These are phyloP conservation scores for Argyresthia albistria DNA, from an alignment of 2,888 invertebrate species.

Conservation along the genomic window DNA sequence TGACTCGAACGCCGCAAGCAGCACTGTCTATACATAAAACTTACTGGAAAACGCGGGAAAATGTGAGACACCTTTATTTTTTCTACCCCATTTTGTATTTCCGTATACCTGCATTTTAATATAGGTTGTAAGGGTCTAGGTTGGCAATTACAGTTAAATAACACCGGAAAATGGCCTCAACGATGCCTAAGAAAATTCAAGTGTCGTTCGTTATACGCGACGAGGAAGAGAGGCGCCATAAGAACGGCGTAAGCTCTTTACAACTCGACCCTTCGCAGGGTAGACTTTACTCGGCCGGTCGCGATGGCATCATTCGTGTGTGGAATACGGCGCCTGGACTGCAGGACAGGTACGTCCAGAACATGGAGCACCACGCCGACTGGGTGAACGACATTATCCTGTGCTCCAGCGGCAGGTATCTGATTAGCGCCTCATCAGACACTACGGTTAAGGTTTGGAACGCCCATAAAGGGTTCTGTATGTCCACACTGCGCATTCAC, in stretches of 20 bases:
- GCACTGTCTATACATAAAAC: too few species aligned
- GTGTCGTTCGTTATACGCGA: constrained; percentile 98
- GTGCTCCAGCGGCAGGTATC: constrained; percentile 96
- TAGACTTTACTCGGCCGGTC: constrained; percentile 94
- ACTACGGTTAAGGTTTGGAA: constrained; percentile 99
- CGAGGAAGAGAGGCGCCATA: constrained; percentile 93
- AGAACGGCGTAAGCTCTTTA: constrained; percentile 96
- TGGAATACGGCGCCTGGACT: constrained; percentile 80
- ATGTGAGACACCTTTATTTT: too few species aligned
- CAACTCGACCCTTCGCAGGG: constrained; percentile 92
- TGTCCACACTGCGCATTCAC: constrained; percentile 98
- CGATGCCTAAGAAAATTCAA: constrained; percentile 76
- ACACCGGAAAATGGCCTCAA: constrained; percentile 69
- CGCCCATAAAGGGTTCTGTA: constrained; percentile 98
- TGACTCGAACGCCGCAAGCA: too few species aligned
- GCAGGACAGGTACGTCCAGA: constrained; percentile 83
- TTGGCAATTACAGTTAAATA: constrained; percentile 10
- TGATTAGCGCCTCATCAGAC: constrained; percentile 99
- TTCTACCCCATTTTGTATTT: too few species aligned
- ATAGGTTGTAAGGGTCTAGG: too few species aligned
- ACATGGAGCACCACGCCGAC: constrained; percentile 99
- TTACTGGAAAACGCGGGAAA: too few species aligned
- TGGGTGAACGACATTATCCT: constrained; percentile 99
- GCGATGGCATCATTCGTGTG: constrained; percentile 97
- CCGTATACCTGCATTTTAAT: too few species aligned